Percentiles rank a stretch among this genome's conserved stretches.
Conservation (phyloP, 2,888 invertebrate genomes). For the Yponomeuta sedellus region DNA sequence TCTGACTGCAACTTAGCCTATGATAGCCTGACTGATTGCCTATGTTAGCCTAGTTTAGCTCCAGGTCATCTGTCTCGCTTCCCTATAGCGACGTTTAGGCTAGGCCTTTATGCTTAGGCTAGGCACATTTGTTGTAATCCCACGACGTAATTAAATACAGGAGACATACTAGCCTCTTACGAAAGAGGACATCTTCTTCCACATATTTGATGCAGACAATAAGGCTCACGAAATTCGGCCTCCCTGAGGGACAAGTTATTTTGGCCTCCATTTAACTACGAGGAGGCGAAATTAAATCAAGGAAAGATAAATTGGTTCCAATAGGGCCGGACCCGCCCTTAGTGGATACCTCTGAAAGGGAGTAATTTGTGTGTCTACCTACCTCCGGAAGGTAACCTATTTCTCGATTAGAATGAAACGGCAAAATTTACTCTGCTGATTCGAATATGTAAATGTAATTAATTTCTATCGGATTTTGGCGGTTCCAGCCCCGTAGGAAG, state of each 20-base stretch:
- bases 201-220: neutral
- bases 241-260: neutral
- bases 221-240: neutral
- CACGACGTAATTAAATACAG: no score
- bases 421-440: neutral
- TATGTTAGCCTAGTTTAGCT: no score
- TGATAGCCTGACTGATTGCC: no score
- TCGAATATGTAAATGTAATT: constrained; percentile 2
- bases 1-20: no score
- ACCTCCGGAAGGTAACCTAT: neutral
- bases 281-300: constrained; percentile 17
- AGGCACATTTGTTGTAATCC: neutral
- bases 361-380: constrained; percentile 1
- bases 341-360: constrained; percentile 11
- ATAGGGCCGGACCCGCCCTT: constrained; percentile 35
- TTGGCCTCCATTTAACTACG: neutral
- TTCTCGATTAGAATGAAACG: constrained; percentile 1
- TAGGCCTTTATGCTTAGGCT: neutral
- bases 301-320: constrained; percentile 55
- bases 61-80: no score
- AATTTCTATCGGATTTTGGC: neutral
- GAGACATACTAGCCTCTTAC: no score
- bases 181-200: neutral
- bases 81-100: no score
- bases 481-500: neutral